These are phyloP conservation scores for Pristiophorus japonicus DNA, from an alignment of 2,113 vertebrate species.

Conservation along the genomic window DNA sequence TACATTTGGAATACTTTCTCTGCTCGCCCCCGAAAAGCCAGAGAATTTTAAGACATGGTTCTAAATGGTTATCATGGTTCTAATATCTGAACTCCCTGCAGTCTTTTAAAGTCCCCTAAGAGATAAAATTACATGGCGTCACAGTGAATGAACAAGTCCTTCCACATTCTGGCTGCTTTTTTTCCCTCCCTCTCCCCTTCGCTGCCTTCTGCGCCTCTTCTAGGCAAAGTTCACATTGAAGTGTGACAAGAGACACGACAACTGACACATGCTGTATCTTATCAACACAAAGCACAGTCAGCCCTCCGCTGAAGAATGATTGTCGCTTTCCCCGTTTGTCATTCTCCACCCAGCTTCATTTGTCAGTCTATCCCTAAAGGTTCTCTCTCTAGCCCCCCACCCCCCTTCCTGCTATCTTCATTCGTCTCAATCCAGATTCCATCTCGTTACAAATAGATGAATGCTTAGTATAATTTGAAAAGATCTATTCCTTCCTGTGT, in stretches of 20 bases:
- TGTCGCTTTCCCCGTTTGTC: slow-evolving; percentile 86
- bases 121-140: slow-evolving; percentile 99
- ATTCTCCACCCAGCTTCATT: slow-evolving; percentile 68
- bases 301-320: slow-evolving; percentile 74
- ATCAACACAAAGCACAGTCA: slow-evolving; percentile 74
- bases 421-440: slow-evolving; percentile 35
- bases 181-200: slow-evolving; percentile 67
- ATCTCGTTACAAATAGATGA: slow-evolving; percentile 31
- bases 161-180: slow-evolving; percentile 76
- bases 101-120: slow-evolving; percentile 41
- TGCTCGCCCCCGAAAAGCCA: not conserved
- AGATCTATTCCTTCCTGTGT: slow-evolving; percentile 18
- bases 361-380: slow-evolving; percentile 44
- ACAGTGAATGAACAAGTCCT: slow-evolving; percentile 98
- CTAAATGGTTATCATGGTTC: slow-evolving; percentile 34
- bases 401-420: not conserved
- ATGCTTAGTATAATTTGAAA: slow-evolving; percentile 32
- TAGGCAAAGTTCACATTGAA: slow-evolving; percentile 83
- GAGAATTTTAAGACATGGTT: slow-evolving; percentile 28
- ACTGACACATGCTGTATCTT: slow-evolving; percentile 81
- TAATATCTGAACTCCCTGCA: slow-evolving; percentile 26
- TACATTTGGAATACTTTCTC: not conserved
- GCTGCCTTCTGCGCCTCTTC: slow-evolving; percentile 75
- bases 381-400: slow-evolving; percentile 1
- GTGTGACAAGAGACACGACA: slow-evolving; percentile 79